A percentile compares a stretch with the other conserved stretches of the same genome.
Conservation (phyloP, 2,888 invertebrate genomes). For the Agrilus cyanescens region DNA sequence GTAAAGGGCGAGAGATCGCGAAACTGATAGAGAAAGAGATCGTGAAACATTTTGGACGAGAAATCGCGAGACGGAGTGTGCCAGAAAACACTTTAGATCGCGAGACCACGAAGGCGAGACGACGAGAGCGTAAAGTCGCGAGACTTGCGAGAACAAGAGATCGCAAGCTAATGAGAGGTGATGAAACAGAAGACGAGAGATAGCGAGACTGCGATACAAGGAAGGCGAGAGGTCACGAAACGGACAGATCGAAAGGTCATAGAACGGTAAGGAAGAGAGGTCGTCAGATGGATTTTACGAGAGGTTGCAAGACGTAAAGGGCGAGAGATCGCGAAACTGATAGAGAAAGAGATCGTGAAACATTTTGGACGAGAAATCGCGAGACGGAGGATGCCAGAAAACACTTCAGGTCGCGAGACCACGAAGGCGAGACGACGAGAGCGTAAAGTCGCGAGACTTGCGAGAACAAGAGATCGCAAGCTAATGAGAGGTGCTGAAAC, state of each 20-base stretch:
- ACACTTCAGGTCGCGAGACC: conserved; percentile 2
- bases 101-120: conserved; percentile 6
- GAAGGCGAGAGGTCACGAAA: no score
- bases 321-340: neutral
- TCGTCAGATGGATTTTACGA: neutral
- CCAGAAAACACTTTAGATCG: conserved; percentile 1
- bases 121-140: conserved; percentile 1
- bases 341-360: conserved; percentile 5
- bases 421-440: conserved; percentile 5
- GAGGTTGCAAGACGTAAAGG: neutral
- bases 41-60: conserved; percentile 3
- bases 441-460: neutral
- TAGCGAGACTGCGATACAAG: conserved; percentile 6
- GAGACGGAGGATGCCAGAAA: conserved; percentile 5
- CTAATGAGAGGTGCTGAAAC: conserved; percentile 1
- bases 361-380: conserved; percentile 7
- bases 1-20: neutral
- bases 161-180: conserved; percentile 3
- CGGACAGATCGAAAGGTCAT: neutral
- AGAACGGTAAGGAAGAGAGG: neutral
- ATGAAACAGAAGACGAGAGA: conserved; percentile 3
- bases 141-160: conserved; percentile 2
- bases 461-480: conserved; percentile 3
- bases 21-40: conserved; percentile 3
- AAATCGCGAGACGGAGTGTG: conserved; percentile 9